Base-by-base conservation (phyloP, 92 coral and sea anemone species). In the Galaxea fascicularis region DNA sequence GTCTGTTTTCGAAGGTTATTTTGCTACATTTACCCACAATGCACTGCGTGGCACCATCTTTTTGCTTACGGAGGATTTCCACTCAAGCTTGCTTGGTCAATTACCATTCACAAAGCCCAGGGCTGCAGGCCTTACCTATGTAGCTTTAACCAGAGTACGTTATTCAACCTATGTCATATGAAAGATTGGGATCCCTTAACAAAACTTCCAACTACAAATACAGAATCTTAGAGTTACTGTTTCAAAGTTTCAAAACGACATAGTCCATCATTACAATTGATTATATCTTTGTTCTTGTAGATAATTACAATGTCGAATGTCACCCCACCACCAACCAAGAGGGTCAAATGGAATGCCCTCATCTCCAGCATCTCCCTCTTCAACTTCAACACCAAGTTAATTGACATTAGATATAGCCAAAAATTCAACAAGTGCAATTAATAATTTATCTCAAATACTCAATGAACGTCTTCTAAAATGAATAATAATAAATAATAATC, bases 51-150 rank as follows among this genome's bases (percentile, higher is more conserved):
- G n/a, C n/a, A n/a, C n/a, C n/a, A n/a, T n/a, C n/a, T n/a, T n/a
- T n/a, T n/a, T n/a, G n/a, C n/a, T n/a, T n/a, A n/a, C n/a, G n/a
- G n/a, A n/a, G n/a, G n/a, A n/a, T n/a, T n/a, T n/a, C n/a, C n/a
- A n/a, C n/a, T n/a, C n/a, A n/a, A 62, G 65, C 82, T 60, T 77
- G 82, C 82, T 18, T 59, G 71, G 71, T 77, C 82, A 60, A 77
- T 77, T 20, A 77, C 82, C 29, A 77, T 77, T 77, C 71, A 77
- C 71, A 59, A 77, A 41, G 82, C 82, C 44, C 82, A 77, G 44
- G 71, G 74, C 59, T 62, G 87, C 87, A 70, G 70, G 82, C 54
- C 70, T 76, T 35, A 76, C 82, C 67, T 76, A 76, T 60, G 79
- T 74, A 27, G 71, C 82, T n/a, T 60, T 77, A 39, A 77, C 82